phyloP scores from a whole-genome alignment of 2,113 vertebrate genomes.

The Pseudorhombus dupliciocellatus region DNA sequence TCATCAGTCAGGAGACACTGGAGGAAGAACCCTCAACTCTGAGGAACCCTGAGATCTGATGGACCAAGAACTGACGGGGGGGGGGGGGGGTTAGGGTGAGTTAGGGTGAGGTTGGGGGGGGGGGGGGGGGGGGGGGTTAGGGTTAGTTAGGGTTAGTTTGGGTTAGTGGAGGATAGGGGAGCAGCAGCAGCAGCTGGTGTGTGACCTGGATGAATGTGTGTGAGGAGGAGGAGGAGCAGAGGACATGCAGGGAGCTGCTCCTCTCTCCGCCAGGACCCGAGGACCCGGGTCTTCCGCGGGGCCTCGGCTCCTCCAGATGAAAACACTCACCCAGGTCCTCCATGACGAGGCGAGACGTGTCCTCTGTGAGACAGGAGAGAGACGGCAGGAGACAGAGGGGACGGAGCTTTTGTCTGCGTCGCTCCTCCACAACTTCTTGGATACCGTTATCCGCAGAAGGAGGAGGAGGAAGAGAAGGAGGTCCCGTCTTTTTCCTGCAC shows the following conservation, averaged over 20 bases:
- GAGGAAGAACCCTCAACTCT: background rate
- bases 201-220: slow-evolving; percentile 27
- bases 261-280: slow-evolving; percentile 28
- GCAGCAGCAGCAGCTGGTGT: background rate
- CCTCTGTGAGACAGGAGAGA: slow-evolving; percentile 29
- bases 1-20: background rate
- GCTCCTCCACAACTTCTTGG: slow-evolving; percentile 67
- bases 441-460: slow-evolving; percentile 73
- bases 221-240: background rate
- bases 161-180: no score
- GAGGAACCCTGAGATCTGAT: slow-evolving; percentile 50
- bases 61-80: no score
- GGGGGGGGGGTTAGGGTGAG: no score
- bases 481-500: slow-evolving; percentile 65
- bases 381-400: slow-evolving; percentile 44
- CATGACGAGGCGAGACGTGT: slow-evolving; percentile 62
- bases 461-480: slow-evolving; percentile 51
- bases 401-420: slow-evolving; percentile 66
- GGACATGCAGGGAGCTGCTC: background rate
- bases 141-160: no score
- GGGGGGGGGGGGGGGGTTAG: no score
- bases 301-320: slow-evolving; percentile 44
- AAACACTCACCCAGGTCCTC: slow-evolving; percentile 80
- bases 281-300: no score
- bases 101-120: no score